phyloP scores from a whole-genome alignment of 2,113 vertebrate genomes.

The Dendropsophus ebraccatus region DNA sequence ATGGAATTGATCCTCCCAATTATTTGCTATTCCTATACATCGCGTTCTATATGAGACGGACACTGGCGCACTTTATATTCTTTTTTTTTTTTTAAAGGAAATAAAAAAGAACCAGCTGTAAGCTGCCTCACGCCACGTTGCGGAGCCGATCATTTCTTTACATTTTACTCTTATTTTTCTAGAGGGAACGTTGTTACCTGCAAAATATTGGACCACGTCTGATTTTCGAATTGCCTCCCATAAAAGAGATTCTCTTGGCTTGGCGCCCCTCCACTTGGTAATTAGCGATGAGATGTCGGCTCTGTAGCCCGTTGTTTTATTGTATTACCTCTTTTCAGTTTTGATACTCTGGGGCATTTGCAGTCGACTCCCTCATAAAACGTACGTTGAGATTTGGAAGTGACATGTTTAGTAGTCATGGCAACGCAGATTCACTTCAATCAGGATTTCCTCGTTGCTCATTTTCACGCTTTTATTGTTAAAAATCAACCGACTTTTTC shows the following conservation, averaged over 20 bases:
- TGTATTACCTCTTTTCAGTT: conserved; percentile 52
- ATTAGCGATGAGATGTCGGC: conserved; percentile 45
- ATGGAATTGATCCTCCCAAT: not conserved
- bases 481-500: conserved; percentile 35
- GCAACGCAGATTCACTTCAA: conserved; percentile 74
- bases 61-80: not conserved
- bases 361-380: conserved; percentile 68
- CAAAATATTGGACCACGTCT: not conserved
- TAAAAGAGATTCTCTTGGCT: conserved; percentile 25
- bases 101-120: not conserved
- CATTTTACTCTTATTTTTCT: conserved; percentile 19
- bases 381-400: conserved; percentile 68
- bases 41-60: not conserved
- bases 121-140: not conserved
- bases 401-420: conserved; percentile 77
- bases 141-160: not conserved
- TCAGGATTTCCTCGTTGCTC: conserved; percentile 68
- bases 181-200: conserved; percentile 8
- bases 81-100: not conserved
- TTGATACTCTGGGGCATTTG: conserved; percentile 71
- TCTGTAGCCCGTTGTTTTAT: conserved; percentile 31
- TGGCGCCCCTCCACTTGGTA: conserved; percentile 24
- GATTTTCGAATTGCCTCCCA: conserved; percentile 27
- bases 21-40: not conserved
- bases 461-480: conserved; percentile 67